Evolutionary conservation across 2,888 invertebrate genomes (phyloP).

Genomic region (Yponomeuta sedellus): DNA sequence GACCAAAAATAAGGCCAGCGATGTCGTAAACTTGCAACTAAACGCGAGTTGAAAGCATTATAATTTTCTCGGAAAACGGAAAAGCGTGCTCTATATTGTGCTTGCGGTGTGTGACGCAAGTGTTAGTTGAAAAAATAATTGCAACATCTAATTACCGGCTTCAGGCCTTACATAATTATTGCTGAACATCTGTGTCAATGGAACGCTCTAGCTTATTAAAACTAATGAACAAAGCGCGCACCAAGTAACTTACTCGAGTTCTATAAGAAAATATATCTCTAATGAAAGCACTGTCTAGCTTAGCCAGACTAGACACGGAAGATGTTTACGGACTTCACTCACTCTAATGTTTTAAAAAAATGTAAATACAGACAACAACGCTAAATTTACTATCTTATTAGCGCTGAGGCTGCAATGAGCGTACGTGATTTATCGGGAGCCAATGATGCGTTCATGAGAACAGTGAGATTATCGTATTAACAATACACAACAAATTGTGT

Average conservation of each 20-base stretch:
- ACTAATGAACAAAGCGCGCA: conserved; percentile 10
- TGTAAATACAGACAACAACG: neutral
- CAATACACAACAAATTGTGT: conserved; percentile 14
- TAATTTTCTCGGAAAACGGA: conserved; percentile 6
- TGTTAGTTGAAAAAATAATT: conserved; percentile 33
- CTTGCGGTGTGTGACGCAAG: conserved; percentile 30
- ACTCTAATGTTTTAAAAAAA: neutral
- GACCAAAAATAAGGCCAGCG: conserved; percentile 26
- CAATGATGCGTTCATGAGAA: conserved; percentile 6
- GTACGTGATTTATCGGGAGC: conserved; percentile 2
- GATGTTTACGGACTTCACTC: neutral
- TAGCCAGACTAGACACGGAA: neutral
- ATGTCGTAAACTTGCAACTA: neutral
- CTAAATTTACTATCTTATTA: neutral
- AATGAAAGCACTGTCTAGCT: neutral
- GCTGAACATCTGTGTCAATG: conserved; percentile 67
- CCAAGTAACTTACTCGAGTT: neutral
- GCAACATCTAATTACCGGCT: conserved; percentile 50
- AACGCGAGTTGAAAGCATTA: conserved; percentile 7
- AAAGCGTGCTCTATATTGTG: conserved; percentile 8
- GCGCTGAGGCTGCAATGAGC: neutral
- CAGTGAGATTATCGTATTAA: neutral
- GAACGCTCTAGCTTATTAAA: conserved; percentile 25
- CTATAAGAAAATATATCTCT: neutral
- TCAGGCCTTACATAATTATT: conserved; percentile 47